Evolutionary conservation across 2,888 invertebrate species (phyloP).

Genomic region (Brenthis ino): DNA sequence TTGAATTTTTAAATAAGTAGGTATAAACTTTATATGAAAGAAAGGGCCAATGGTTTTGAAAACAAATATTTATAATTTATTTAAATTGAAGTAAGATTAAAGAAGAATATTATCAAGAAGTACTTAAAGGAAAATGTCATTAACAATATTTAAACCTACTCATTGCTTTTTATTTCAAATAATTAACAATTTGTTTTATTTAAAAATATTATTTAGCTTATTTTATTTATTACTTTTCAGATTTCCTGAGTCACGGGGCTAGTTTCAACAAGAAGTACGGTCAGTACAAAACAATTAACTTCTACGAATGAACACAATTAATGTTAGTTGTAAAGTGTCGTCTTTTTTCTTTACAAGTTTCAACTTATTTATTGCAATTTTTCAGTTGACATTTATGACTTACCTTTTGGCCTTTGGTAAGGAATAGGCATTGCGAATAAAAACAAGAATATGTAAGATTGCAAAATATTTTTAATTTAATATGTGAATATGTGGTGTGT

Average conservation of each 20-base stretch:
- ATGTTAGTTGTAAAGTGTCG: not conserved
- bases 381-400: not conserved
- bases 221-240: slow-evolving; percentile 56
- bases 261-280: slow-evolving; percentile 81
- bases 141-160: not conserved
- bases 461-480: not conserved
- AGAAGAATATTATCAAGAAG: too few species aligned
- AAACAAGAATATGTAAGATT: not conserved
- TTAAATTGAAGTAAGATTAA: too few species aligned
- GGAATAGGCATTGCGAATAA: slow-evolving; percentile 4
- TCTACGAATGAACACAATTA: not conserved
- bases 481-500: slow-evolving; percentile 9
- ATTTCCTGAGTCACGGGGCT: slow-evolving; percentile 81
- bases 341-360: not conserved
- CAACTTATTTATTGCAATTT: not conserved
- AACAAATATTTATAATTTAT: too few species aligned
- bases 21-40: too few species aligned
- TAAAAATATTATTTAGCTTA: slow-evolving; percentile 23
- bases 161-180: slow-evolving; percentile 1
- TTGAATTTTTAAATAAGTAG: too few species aligned
- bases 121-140: not conserved
- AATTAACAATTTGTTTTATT: not conserved
- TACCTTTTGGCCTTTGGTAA: not conserved
- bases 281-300: slow-evolving; percentile 51
- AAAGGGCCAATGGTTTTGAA: too few species aligned